phyloP scores from a whole-genome alignment of 2,888 invertebrate species.

The Eupithecia dodoneata region DNA sequence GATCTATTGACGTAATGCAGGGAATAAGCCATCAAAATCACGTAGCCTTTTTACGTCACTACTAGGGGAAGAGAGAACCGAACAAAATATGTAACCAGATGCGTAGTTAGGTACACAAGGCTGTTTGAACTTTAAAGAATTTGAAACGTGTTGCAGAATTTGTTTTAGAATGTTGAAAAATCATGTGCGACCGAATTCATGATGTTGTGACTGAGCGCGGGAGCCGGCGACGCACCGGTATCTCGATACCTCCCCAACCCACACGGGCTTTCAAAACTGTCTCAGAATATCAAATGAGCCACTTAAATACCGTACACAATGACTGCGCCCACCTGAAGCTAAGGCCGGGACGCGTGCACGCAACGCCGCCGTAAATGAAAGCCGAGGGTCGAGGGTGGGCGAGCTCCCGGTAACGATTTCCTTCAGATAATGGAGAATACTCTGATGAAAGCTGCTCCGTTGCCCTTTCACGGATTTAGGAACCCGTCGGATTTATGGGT shows the following conservation, averaged over 20 bases:
- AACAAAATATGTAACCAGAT: not conserved
- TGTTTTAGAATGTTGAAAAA: constrained; percentile 37
- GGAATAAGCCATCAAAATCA: constrained; percentile 19
- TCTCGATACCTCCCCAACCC: constrained; percentile 67
- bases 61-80: not conserved
- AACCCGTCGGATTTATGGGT: constrained; percentile 72
- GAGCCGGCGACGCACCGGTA: constrained; percentile 50
- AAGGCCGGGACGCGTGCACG: constrained; percentile 81
- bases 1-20: constrained; percentile 25
- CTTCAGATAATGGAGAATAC: constrained; percentile 82
- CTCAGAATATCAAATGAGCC: constrained; percentile 83
- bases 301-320: constrained; percentile 82
- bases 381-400: constrained; percentile 74
- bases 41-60: constrained; percentile 13
- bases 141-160: not conserved
- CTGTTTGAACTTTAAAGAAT: not conserved
- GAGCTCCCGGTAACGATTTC: constrained; percentile 82
- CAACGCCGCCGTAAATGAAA: constrained; percentile 80
- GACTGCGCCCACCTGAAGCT: constrained; percentile 81
- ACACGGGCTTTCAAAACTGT: constrained; percentile 80
- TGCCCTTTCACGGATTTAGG: constrained; percentile 79
- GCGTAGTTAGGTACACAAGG: not conserved
- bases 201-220: constrained; percentile 53
- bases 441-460: constrained; percentile 80
- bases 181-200: constrained; percentile 58